A percentile compares a stretch with the other conserved stretches of the same genome.
These are phyloP conservation scores for Podargus strigoides DNA, from an alignment of 2,797 vertebrate species.

Conservation along the genomic window DNA sequence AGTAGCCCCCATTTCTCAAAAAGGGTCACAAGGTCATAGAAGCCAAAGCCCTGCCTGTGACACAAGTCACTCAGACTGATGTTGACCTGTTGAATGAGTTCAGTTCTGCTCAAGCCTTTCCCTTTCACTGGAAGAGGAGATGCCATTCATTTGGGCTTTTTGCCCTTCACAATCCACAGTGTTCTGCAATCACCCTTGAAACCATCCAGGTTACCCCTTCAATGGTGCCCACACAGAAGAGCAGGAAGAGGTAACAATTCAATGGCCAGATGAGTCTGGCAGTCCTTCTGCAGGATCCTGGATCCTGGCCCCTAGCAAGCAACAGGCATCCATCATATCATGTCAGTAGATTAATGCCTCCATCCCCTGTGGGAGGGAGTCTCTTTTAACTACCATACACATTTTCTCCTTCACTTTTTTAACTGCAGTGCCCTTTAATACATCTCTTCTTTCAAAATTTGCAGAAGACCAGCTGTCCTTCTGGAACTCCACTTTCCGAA, in stretches of 20 bases:
- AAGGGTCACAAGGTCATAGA: background rate
- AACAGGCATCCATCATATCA: background rate
- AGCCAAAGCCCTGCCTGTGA: background rate
- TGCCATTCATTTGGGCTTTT: background rate
- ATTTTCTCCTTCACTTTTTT: background rate
- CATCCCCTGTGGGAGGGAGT: background rate
- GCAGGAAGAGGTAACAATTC: background rate
- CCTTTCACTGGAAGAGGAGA: background rate
- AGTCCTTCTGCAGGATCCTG: background rate
- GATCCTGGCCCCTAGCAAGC: background rate
- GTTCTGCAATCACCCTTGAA: background rate
- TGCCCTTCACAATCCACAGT: background rate
- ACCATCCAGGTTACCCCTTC: background rate
- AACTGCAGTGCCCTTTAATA: background rate
- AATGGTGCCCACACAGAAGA: background rate
- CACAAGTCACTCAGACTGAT: background rate
- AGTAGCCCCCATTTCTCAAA: background rate
- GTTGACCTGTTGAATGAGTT: background rate
- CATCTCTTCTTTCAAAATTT: background rate
- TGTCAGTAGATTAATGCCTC: background rate
- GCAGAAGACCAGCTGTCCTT: background rate
- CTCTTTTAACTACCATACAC: background rate
- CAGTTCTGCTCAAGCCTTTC: background rate
- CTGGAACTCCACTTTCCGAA: background rate
- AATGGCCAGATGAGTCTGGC: background rate